phyloP scores from a whole-genome alignment of 2,888 invertebrate species.

The Rotaria sp. region DNA sequence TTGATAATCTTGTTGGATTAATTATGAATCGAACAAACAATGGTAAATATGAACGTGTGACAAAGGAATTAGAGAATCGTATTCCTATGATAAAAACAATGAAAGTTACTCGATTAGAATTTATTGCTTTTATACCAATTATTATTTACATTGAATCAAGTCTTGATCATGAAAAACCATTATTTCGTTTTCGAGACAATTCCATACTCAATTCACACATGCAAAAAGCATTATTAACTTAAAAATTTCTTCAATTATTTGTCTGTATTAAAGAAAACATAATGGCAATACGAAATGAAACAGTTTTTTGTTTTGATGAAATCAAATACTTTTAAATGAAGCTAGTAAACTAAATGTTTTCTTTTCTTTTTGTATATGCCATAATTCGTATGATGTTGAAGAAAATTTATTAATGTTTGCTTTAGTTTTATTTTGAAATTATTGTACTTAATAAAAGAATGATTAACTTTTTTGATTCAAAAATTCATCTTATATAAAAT shows the following conservation, averaged over 20 bases:
- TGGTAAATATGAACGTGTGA: background rate
- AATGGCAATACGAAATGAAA: too few species aligned
- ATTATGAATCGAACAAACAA: background rate
- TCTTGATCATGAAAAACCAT: background rate
- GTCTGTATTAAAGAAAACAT: too few species aligned
- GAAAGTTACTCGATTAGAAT: slow-evolving; percentile 8
- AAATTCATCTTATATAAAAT: too few species aligned
- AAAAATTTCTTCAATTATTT: background rate
- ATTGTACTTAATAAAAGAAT: too few species aligned
- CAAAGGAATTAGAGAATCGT: background rate
- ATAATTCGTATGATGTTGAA: too few species aligned
- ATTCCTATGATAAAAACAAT: background rate
- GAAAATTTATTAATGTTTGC: too few species aligned
- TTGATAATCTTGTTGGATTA: background rate
- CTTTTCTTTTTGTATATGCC: too few species aligned
- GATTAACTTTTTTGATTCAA: too few species aligned
- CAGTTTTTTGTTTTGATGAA: too few species aligned
- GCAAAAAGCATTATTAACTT: background rate
- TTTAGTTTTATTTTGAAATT: too few species aligned
- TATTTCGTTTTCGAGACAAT: slow-evolving; percentile 8
- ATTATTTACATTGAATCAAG: slow-evolving; percentile 22
- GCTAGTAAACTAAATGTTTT: too few species aligned
- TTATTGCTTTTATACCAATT: background rate
- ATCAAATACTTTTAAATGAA: too few species aligned
- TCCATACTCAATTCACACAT: background rate